Evolutionary conservation across 2,113 vertebrate genomes (phyloP).

Genomic region (Phalacrocorax pelagicus): DNA sequence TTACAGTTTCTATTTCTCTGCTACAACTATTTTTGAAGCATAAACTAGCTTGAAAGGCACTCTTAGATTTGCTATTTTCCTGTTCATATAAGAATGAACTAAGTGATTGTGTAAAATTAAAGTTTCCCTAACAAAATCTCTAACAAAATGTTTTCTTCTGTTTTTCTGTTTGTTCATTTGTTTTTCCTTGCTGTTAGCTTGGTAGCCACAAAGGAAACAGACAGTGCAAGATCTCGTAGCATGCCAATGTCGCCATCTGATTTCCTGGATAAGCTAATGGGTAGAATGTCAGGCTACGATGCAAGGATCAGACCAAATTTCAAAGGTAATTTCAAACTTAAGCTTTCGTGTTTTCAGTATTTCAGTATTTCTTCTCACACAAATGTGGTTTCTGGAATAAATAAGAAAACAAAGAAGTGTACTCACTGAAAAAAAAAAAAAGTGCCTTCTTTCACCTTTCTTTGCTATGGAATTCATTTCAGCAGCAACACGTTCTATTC

Average conservation of each 20-base stretch:
- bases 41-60: background rate
- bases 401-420: background rate
- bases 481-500: background rate
- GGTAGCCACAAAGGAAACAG: constrained; percentile 88
- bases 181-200: constrained; percentile 75
- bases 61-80: background rate
- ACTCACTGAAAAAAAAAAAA: background rate
- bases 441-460: background rate
- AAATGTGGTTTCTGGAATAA: background rate
- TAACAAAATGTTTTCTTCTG: constrained; percentile 14
- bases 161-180: constrained; percentile 10
- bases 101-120: background rate
- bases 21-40: background rate
- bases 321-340: constrained; percentile 84
- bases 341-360: background rate
- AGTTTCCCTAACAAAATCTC: background rate
- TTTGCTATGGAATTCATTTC: background rate
- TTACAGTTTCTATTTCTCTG: background rate
- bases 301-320: constrained; percentile 97
- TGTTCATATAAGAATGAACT: background rate
- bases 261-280: constrained; percentile 98
- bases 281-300: constrained; percentile 94
- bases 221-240: constrained; percentile 80
- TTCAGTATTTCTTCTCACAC: background rate
- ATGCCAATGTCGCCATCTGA: constrained; percentile 94